phyloP scores from a whole-genome alignment of 2,113 vertebrate species.

The Eulemur macaco region DNA sequence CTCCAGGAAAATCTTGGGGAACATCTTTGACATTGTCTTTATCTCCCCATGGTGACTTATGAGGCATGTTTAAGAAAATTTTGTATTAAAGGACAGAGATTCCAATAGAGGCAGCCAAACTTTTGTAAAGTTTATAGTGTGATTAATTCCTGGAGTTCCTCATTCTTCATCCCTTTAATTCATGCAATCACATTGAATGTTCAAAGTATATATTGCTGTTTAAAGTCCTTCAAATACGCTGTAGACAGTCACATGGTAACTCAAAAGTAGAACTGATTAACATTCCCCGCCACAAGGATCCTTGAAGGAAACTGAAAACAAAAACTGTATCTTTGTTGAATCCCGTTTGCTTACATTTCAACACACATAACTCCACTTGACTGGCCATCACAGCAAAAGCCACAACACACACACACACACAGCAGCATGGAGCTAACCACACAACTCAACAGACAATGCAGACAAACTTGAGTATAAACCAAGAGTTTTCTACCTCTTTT shows the following conservation, averaged over 20 bases:
- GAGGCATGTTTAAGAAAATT: conserved; percentile 1
- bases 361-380: conserved; percentile 81
- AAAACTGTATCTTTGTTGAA: conserved; percentile 83
- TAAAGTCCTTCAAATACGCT: background rate
- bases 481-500: conserved; percentile 91
- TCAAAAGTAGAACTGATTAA: background rate
- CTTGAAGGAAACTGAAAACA: conserved; percentile 76
- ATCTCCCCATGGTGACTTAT: background rate
- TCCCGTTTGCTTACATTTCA: conserved; percentile 78
- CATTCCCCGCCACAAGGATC: conserved; percentile 48
- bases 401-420: conserved; percentile 73
- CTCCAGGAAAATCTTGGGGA: conserved; percentile 79
- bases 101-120: background rate
- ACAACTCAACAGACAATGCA: conserved; percentile 85
- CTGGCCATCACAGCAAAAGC: conserved; percentile 86
- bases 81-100: background rate
- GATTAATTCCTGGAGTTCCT: background rate
- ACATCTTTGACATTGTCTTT: conserved; percentile 78
- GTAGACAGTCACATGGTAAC: background rate
- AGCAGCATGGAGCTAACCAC: conserved; percentile 80
- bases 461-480: conserved; percentile 87
- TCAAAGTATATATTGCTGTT: background rate
- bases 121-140: background rate
- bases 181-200: conserved; percentile 25
- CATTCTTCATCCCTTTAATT: conserved; percentile 25